Conservation (phyloP, 2,797 vertebrate genomes). For the Setipinna tenuifilis region DNA sequence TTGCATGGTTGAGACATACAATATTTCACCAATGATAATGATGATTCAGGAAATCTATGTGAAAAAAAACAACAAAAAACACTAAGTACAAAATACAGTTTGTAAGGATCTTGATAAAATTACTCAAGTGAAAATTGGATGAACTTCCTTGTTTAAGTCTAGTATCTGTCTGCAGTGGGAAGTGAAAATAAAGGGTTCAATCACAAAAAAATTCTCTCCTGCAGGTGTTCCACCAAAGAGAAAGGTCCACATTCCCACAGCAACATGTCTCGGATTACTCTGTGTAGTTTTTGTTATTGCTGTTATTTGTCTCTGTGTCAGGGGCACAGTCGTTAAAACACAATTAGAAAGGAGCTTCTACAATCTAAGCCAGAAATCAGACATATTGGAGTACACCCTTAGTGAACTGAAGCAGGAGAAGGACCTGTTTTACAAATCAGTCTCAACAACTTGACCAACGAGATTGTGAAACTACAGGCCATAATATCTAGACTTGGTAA, state of each 20-base stretch:
- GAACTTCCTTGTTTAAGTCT: too few relatives aligned
- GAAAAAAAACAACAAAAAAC: too few relatives aligned
- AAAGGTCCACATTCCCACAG: constrained; percentile 11
- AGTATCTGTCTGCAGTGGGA: too few relatives aligned
- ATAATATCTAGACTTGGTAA: neutral
- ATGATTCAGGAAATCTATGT: too few relatives aligned
- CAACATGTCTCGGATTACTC: constrained; percentile 43
- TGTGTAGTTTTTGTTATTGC: neutral
- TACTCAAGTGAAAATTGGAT: too few relatives aligned
- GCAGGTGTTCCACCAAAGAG: constrained; percentile 25
- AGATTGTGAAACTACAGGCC: constrained; percentile 28
- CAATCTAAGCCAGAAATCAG: neutral
- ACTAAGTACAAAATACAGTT: too few relatives aligned
- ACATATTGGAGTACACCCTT: neutral
- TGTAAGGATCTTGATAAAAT: too few relatives aligned
- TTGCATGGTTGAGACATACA: too few relatives aligned
- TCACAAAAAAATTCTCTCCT: constrained; percentile 14
- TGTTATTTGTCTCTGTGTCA: constrained; percentile 11
- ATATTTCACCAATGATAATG: too few relatives aligned
- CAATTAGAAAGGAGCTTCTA: constrained; percentile 1
- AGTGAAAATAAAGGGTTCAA: neutral
- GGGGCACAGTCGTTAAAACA: neutral
- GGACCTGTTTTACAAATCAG: constrained; percentile 1
- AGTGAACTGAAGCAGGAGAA: constrained; percentile 10
- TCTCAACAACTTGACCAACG: neutral